Percentiles rank a stretch among this genome's conserved stretches.
Evolutionary conservation across 30 jellyfish, hydroid and myxozoan species (phyloP).

Genomic region (Turritopsis dohrnii): DNA sequence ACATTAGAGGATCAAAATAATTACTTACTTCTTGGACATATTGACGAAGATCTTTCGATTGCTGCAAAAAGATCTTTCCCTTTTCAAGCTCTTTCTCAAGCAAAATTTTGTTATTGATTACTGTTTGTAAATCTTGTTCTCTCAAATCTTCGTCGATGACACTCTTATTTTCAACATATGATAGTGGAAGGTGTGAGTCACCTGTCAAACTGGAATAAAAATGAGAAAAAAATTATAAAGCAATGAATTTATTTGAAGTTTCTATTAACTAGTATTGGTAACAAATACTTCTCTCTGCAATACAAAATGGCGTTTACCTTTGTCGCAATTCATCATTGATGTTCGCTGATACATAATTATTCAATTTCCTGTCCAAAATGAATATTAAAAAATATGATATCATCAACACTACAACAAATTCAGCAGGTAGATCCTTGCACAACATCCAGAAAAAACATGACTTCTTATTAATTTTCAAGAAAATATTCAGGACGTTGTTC

Average conservation of each 20-base stretch:
- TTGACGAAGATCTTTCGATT: conserved; percentile 67
- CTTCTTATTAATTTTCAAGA: background rate
- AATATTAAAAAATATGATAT: too few species aligned
- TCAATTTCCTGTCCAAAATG: conserved; percentile 44
- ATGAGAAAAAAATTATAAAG: background rate
- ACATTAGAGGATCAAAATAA: background rate
- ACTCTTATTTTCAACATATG: conserved; percentile 7
- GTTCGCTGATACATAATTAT: conserved; percentile 42
- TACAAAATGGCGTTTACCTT: conserved; percentile 35
- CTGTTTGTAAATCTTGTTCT: background rate
- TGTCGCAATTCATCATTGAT: conserved; percentile 52
- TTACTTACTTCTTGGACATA: conserved; percentile 56
- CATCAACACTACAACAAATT: too few species aligned
- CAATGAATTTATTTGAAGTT: background rate
- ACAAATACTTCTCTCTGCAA: background rate
- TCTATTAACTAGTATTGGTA: background rate
- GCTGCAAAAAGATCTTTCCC: conserved; percentile 51
- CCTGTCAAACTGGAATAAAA: background rate
- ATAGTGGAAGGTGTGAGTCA: background rate
- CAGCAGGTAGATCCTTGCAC: background rate
- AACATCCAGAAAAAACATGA: background rate
- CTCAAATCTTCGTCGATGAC: conserved; percentile 17
- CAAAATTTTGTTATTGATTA: conserved; percentile 28
- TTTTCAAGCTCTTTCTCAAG: conserved; percentile 64
- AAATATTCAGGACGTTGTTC: background rate